phyloP scores from a whole-genome alignment of 1,140 invertebrate species.

The Bombus ignitus region DNA sequence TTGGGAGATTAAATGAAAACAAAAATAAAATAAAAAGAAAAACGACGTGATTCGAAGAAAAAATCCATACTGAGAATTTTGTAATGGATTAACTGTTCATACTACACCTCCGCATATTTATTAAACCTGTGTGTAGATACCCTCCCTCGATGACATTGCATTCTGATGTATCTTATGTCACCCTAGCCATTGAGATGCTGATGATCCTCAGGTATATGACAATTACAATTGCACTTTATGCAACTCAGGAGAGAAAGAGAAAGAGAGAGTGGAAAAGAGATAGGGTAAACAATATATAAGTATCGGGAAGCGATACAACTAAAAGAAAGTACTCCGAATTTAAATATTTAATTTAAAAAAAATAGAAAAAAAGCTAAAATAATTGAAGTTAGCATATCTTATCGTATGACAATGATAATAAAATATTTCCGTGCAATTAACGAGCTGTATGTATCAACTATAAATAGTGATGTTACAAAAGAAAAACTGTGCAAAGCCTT shows the following conservation, averaged over 20 bases:
- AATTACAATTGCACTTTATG: conserved; percentile 65
- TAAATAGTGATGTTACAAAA: conserved; percentile 11
- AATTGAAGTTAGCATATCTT: background rate
- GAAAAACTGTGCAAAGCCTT: conserved; percentile 34
- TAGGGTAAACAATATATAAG: background rate
- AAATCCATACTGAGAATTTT: conserved; percentile 49
- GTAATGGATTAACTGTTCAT: conserved; percentile 63
- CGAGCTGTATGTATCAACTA: conserved; percentile 15
- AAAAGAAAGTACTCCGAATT: background rate
- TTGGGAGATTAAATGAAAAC: background rate
- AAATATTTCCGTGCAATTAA: conserved; percentile 43
- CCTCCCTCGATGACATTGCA: conserved; percentile 63
- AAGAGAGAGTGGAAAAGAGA: background rate
- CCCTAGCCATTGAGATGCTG: conserved; percentile 57
- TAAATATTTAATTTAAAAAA: background rate
- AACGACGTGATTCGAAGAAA: conserved; percentile 19
- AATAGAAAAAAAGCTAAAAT: conserved; percentile 12
- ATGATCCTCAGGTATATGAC: conserved; percentile 64
- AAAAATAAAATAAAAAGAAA: conserved; percentile 28
- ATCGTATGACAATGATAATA: background rate
- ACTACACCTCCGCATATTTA: conserved; percentile 66
- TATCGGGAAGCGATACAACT: conserved; percentile 36
- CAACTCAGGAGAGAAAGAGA: background rate
- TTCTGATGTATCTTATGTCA: conserved; percentile 61
- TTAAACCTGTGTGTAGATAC: conserved; percentile 65